Conservation (phyloP, 2,113 vertebrate genomes). For the Ceuthmochares aereus region DNA sequence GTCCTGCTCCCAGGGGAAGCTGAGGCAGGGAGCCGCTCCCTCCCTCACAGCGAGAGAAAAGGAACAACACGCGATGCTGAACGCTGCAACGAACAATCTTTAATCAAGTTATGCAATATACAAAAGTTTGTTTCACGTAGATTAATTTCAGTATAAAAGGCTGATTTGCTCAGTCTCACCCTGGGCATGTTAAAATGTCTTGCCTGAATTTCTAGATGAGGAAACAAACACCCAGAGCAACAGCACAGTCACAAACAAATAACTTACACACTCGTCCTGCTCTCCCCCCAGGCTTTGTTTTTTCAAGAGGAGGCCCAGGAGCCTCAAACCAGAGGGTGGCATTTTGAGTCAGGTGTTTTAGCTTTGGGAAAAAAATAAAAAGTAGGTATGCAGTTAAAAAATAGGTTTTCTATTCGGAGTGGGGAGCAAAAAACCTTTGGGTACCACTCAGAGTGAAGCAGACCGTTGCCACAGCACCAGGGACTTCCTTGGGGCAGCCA, state of each 20-base stretch:
- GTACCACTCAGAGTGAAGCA: neutral
- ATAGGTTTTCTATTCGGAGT: neutral
- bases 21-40: neutral
- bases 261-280: neutral
- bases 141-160: constrained; percentile 24
- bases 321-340: neutral
- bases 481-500: neutral
- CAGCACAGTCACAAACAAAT: neutral
- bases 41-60: neutral
- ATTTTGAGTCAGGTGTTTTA: neutral
- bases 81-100: neutral
- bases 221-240: neutral
- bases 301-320: neutral
- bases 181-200: neutral
- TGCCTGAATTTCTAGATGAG: neutral
- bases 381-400: constrained; percentile 6
- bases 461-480: neutral
- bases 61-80: neutral
- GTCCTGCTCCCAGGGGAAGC: neutral
- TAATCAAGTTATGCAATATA: constrained; percentile 50
- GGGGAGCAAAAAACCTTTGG: constrained; percentile 16
- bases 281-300: neutral
- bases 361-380: neutral
- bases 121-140: constrained; percentile 23
- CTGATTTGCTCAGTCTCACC: neutral